Evolutionary conservation across 1,140 invertebrate species (phyloP).

Genomic region (Medauroidea extradentata): DNA sequence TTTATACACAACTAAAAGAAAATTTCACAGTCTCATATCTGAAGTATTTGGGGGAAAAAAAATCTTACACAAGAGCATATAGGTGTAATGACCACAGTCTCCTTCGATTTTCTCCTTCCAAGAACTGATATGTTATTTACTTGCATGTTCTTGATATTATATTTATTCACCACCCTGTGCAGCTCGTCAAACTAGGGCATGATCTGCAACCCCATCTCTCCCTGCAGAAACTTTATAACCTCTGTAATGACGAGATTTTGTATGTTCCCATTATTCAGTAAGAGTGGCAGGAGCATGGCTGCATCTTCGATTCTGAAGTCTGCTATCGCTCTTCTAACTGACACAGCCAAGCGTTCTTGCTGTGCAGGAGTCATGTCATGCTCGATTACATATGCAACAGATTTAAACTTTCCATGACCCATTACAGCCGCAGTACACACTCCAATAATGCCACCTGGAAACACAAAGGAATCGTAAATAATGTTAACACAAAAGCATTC

Average conservation of each 20-base stretch:
- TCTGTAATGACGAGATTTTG: slow-evolving; percentile 23
- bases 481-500: too few relatives aligned
- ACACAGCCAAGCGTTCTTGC: slow-evolving; percentile 15
- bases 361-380: slow-evolving; percentile 27
- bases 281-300: slow-evolving; percentile 14
- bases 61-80: too few relatives aligned
- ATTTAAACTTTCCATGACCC: slow-evolving; percentile 26
- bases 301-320: slow-evolving; percentile 20
- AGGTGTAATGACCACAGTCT: too few relatives aligned
- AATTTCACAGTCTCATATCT: too few relatives aligned
- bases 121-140: too few relatives aligned
- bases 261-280: slow-evolving; percentile 17
- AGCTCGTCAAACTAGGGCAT: background rate
- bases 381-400: slow-evolving; percentile 25
- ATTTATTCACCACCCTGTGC: too few relatives aligned
- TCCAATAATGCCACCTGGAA: slow-evolving; percentile 26
- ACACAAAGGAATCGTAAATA: background rate
- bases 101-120: too few relatives aligned
- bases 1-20: too few relatives aligned
- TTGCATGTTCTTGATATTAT: too few relatives aligned
- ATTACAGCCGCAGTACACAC: slow-evolving; percentile 7
- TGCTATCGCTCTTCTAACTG: slow-evolving; percentile 16
- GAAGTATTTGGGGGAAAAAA: too few relatives aligned
- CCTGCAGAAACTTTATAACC: slow-evolving; percentile 21
- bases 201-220: slow-evolving; percentile 20